Evolutionary conservation across 2,113 vertebrate species (phyloP).

Genomic region (Takifugu bimaculatus): DNA sequence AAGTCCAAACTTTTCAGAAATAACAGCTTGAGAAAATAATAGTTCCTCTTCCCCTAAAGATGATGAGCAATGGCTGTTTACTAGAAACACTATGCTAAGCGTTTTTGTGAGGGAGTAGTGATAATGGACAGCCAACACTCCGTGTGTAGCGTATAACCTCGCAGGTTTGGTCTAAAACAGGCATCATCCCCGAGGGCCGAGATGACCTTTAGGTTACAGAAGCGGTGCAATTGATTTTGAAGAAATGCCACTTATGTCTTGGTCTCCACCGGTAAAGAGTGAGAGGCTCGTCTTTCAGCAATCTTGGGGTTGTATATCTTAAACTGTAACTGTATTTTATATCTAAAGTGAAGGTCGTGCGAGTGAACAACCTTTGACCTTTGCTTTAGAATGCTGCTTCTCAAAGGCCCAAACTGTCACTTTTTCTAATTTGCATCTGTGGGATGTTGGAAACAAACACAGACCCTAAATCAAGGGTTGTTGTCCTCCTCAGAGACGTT

Average conservation of each 20-base stretch:
- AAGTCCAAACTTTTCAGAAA: conserved; percentile 12
- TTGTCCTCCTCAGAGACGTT: no score
- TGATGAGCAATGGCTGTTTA: neutral
- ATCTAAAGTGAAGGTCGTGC: neutral
- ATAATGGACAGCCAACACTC: neutral
- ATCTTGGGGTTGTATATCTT: conserved; percentile 22
- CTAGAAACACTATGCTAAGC: neutral
- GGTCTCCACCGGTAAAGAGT: conserved; percentile 9
- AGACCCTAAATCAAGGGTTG: no score
- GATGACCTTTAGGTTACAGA: conserved; percentile 17
- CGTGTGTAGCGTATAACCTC: conserved; percentile 9
- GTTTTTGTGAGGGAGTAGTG: neutral
- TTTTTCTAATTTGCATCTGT: no score
- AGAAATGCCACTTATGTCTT: conserved; percentile 20
- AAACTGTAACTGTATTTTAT: conserved; percentile 12
- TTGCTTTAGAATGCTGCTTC: no score
- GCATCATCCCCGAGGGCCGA: conserved; percentile 12
- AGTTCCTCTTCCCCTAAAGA: neutral
- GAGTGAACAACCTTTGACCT: no score
- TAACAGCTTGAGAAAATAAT: no score
- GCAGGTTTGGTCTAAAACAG: conserved; percentile 3
- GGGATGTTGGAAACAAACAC: no score
- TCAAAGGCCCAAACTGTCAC: no score
- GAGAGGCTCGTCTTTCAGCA: conserved; percentile 7
- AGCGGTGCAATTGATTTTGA: conserved; percentile 22